phyloP scores from a whole-genome alignment of 2,797 vertebrate genomes.

The Parauchenoglanis ngamensis region DNA sequence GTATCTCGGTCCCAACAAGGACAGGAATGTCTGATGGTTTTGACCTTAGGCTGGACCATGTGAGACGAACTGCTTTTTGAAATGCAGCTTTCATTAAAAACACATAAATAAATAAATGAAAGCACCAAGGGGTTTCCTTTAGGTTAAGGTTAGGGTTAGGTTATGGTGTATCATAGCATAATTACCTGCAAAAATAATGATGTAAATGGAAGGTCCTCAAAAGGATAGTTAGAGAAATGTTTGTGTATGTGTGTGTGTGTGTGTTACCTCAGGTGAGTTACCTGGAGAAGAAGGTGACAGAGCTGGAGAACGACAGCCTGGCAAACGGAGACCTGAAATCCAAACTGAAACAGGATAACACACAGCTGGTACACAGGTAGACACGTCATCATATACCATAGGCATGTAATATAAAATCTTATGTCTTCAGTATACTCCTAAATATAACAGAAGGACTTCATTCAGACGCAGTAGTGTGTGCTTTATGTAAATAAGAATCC shows the following conservation, averaged over 20 bases:
- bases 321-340: conserved; percentile 89
- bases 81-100: not conserved
- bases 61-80: not conserved
- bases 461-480: not conserved
- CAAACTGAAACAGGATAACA: conserved; percentile 95
- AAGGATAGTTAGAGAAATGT: not conserved
- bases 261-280: conserved; percentile 76
- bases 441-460: not conserved
- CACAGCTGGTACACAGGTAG: conserved; percentile 94
- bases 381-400: not conserved
- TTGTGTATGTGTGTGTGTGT: conserved; percentile 5
- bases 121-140: not conserved
- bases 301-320: conserved; percentile 90
- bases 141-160: not conserved
- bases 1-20: not conserved
- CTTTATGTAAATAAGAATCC: not conserved
- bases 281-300: conserved; percentile 94
- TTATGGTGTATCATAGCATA: not conserved
- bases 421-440: not conserved
- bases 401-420: not conserved
- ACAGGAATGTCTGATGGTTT: not conserved
- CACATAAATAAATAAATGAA: not conserved
- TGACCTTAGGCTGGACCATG: not conserved
- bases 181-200: not conserved
- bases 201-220: not conserved